These are phyloP conservation scores for Drosophila funebris DNA, from an alignment of 1,140 invertebrate species.

Conservation along the genomic window DNA sequence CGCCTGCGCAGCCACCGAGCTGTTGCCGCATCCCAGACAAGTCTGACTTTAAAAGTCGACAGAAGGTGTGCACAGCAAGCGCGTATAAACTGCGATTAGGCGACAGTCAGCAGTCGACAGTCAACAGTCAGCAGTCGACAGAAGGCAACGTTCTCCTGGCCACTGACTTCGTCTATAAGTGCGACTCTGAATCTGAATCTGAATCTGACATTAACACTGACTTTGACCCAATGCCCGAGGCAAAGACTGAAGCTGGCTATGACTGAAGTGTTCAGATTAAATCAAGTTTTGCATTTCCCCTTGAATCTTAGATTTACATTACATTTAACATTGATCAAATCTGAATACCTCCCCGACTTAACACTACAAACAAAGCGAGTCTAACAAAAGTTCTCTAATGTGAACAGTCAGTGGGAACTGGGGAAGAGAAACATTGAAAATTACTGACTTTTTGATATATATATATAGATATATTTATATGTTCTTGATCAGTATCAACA, in stretches of 20 bases:
- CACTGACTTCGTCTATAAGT: conserved; percentile 8
- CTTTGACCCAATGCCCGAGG: conserved; percentile 30
- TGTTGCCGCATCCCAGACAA: conserved; percentile 16
- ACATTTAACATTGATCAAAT: neutral
- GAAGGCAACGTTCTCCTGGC: conserved; percentile 19
- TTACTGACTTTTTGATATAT: no score
- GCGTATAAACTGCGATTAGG: conserved; percentile 83
- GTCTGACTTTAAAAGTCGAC: conserved; percentile 52
- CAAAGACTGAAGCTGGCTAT: neutral
- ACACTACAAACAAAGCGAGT: no score
- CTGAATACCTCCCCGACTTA: neutral
- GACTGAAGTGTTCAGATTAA: neutral
- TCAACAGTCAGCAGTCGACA: neutral
- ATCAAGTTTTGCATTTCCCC: neutral
- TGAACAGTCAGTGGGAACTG: neutral
- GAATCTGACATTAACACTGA: conserved; percentile 28
- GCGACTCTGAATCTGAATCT: conserved; percentile 19
- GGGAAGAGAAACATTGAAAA: no score
- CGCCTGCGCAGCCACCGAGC: conserved; percentile 58
- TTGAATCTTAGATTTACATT: neutral
- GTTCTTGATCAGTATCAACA: no score
- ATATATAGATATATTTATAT: no score
- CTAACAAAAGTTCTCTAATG: neutral
- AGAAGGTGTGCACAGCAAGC: conserved; percentile 67
- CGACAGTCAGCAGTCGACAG: conserved; percentile 48